These are phyloP conservation scores for Rhipidura dahli DNA, from an alignment of 2,113 vertebrate species.

Conservation along the genomic window DNA sequence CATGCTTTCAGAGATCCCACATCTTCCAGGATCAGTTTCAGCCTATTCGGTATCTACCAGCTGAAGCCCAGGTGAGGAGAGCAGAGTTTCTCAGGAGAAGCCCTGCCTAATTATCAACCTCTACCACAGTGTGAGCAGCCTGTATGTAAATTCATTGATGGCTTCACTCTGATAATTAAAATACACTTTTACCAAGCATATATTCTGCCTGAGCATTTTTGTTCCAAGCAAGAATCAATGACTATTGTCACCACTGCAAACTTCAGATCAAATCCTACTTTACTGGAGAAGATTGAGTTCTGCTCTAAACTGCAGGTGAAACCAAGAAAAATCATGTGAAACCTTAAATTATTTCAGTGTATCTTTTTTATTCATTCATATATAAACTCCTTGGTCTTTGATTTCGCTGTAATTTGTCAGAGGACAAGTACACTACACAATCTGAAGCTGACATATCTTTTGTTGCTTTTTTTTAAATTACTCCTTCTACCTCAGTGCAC, in stretches of 20 bases:
- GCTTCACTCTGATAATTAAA: background rate
- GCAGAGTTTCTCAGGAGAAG: background rate
- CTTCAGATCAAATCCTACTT: background rate
- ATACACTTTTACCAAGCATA: background rate
- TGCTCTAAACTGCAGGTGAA: background rate
- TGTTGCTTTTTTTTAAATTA: background rate
- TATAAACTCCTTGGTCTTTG: background rate
- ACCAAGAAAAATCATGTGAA: background rate
- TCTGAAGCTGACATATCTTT: background rate
- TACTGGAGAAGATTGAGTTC: background rate
- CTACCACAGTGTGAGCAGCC: background rate
- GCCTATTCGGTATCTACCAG: background rate
- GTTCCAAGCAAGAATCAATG: background rate
- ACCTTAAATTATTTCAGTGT: background rate
- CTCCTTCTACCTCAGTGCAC: background rate
- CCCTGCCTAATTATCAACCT: background rate
- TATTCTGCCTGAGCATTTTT: background rate
- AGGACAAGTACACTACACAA: background rate
- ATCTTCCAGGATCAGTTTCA: background rate
- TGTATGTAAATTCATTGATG: background rate
- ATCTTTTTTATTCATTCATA: background rate
- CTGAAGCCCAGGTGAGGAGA: background rate
- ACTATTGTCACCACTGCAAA: background rate
- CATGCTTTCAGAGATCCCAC: background rate
- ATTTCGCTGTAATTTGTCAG: background rate